Evolutionary conservation across 2,797 vertebrate species (phyloP).

Genomic region (Paramormyrops hopkinsi): DNA sequence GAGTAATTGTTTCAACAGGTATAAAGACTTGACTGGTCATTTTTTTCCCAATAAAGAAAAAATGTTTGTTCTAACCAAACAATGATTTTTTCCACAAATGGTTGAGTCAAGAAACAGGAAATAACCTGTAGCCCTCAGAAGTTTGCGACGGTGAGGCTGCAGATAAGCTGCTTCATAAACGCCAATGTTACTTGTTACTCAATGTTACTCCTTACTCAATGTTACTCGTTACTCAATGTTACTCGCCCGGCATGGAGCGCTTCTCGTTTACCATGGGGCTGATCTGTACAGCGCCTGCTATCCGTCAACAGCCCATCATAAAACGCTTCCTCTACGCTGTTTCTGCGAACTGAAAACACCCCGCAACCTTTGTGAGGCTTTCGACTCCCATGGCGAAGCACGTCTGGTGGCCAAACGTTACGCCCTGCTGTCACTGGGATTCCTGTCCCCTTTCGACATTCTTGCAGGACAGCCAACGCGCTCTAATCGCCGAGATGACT

Average conservation of each 20-base stretch:
- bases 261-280: neutral
- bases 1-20: neutral
- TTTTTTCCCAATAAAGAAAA: neutral
- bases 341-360: neutral
- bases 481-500: slow-evolving; percentile 44
- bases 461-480: slow-evolving; percentile 20
- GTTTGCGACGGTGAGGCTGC: neutral
- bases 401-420: neutral
- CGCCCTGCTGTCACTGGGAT: neutral
- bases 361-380: neutral
- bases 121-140: neutral
- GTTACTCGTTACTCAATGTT: neutral
- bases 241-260: neutral
- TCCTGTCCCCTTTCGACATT: neutral
- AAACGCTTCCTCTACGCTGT: neutral
- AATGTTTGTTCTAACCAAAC: neutral
- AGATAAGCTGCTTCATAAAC: neutral
- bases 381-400: neutral
- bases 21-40: neutral
- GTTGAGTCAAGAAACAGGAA: neutral
- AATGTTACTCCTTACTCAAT: no score
- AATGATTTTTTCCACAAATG: neutral
- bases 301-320: neutral
- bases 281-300: neutral
- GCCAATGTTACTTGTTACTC: no score